Base-by-base conservation (phyloP, 92 coral and sea anemone species). In the Virgularia gustaviana region DNA sequence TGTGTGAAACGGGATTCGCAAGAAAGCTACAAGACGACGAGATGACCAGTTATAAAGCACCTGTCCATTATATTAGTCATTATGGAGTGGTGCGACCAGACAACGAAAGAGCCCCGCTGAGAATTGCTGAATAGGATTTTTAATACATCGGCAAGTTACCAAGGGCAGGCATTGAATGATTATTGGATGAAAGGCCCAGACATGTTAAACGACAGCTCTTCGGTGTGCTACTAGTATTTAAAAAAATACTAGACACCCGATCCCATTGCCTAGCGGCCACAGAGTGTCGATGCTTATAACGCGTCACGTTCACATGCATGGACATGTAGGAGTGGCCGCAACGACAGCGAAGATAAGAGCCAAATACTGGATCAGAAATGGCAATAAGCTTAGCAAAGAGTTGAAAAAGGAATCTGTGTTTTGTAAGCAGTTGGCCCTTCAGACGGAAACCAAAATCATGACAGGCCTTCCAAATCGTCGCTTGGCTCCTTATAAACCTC, bases 401-500 rank as follows among this genome's bases (percentile, higher is more conserved):
- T 13, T 55, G 10, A 72, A 20, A 51, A 22, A 9, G 34, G 18
- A 13, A 18, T 72, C 65, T 59, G 78, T 55, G 29, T 55, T 72
- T 57, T 72, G 78, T 44, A 49, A 36, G n/a, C 16, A 72, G 39
- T 20, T 35, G 25, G 78, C 70, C 11, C 70, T 55, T 15, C 31
- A 37, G 49, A 32, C 70, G 16, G 78, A 72, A 43, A 34, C 67
- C 2, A 62, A 71, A 56, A 15, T 53, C 11, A 71, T 71, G 77
- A 16, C 77, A 71, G 68, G 58, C 9, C 77, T 71, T 5, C 67
- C 67, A 8, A 42, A 71, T 18, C 31, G 18, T 6, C 77, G 77
- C 31, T 25, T 71, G 43, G 77, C 77, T 8, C 77, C 77, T 1
- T 33, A 71, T 65, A 54, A 47, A 0, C 77, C 77, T 22, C 77